Conservation (phyloP, 1,140 invertebrate species). For the Drosophila bipectinata region DNA sequence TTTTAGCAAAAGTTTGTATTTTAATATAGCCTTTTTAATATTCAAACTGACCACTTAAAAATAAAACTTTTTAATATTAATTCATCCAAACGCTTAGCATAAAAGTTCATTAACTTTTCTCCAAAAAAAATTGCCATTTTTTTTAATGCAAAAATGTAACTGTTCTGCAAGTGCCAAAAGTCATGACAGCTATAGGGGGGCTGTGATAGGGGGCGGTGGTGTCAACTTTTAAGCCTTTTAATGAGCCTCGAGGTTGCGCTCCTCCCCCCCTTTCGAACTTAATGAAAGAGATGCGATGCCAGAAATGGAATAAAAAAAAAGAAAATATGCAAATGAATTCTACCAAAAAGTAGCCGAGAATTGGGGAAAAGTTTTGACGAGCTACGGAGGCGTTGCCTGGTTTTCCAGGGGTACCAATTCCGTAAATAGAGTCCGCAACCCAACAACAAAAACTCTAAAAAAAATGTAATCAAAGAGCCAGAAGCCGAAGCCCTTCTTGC, state of each 20-base stretch:
- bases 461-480: conserved; percentile 72
- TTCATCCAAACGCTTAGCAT: background rate
- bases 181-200: background rate
- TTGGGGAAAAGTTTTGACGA: conserved; percentile 33
- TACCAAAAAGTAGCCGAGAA: conserved; percentile 34
- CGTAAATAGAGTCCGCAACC: conserved; percentile 37
- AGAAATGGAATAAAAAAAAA: conserved; percentile 3
- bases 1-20: background rate
- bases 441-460: conserved; percentile 6
- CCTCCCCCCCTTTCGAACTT: conserved; percentile 49
- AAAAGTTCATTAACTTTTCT: conserved; percentile 15
- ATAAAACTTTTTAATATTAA: conserved; percentile 1
- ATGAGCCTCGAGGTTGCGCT: conserved; percentile 42
- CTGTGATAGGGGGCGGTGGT: conserved; percentile 1
- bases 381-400: conserved; percentile 33
- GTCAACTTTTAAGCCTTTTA: conserved; percentile 75
- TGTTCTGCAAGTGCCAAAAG: conserved; percentile 7
- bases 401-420: background rate
- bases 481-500: conserved; percentile 17
- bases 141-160: conserved; percentile 12
- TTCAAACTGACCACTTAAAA: background rate
- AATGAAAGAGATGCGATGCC: conserved; percentile 52
- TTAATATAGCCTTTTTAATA: too few species aligned
- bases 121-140: conserved; percentile 20
- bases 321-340: conserved; percentile 63